These are phyloP conservation scores for Siphamia tubifer DNA, from an alignment of 2,113 vertebrate genomes.

Conservation along the genomic window DNA sequence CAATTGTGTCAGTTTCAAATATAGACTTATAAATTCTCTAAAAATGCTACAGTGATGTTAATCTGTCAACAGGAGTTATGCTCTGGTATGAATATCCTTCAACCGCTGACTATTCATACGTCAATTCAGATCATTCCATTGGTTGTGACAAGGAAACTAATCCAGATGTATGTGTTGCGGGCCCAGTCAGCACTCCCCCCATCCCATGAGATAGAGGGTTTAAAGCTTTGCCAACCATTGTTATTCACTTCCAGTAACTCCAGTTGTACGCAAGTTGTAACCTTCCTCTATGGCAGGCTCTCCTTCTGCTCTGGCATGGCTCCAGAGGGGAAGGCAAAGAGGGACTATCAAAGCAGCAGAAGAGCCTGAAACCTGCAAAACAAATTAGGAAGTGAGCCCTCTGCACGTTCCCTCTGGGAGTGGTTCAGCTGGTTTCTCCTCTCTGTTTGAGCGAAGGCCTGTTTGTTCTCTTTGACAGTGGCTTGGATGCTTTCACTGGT, in stretches of 20 bases:
- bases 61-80: constrained; percentile 64
- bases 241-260: constrained; percentile 75
- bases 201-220: constrained; percentile 67
- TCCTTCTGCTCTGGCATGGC: constrained; percentile 56
- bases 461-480: constrained; percentile 69
- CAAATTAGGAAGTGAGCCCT: constrained; percentile 71
- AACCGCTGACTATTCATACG: constrained; percentile 62
- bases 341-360: constrained; percentile 55
- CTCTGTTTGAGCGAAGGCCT: constrained; percentile 37
- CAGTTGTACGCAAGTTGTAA: constrained; percentile 72
- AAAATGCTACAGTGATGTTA: constrained; percentile 45
- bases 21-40: constrained; percentile 30
- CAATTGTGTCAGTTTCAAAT: constrained; percentile 49
- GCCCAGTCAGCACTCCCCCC: constrained; percentile 59
- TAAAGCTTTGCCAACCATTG: constrained; percentile 82
- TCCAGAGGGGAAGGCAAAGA: constrained; percentile 65
- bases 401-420: constrained; percentile 60
- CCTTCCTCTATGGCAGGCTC: constrained; percentile 72
- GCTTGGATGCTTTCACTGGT: constrained; percentile 45
- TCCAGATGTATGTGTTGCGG: constrained; percentile 70
- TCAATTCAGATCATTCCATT: constrained; percentile 63
- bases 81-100: constrained; percentile 63
- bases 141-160: constrained; percentile 70
- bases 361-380: constrained; percentile 68
- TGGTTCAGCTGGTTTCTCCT: constrained; percentile 52